Evolutionary conservation across 2,113 vertebrate species (phyloP).

Genomic region (Cephalopholis sonnerati): DNA sequence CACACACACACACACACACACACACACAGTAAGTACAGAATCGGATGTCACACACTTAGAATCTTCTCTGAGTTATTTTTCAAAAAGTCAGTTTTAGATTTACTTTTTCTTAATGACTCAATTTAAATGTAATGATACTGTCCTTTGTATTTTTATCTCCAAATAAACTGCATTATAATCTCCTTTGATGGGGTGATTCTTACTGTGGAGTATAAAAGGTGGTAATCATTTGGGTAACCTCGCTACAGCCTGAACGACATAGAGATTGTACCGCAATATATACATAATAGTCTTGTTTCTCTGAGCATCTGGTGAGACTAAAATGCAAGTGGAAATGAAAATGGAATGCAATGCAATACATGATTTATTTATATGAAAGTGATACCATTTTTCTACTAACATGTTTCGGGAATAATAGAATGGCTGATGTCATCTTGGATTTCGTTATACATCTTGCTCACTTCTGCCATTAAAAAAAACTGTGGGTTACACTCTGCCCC

Average conservation of each 20-base stretch:
- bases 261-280: no score
- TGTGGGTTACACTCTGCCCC: neutral
- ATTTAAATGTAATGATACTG: neutral
- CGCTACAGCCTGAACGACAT: no score
- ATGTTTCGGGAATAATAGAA: neutral
- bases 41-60: neutral
- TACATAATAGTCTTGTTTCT: no score
- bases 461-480: neutral
- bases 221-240: no score
- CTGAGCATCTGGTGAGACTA: no score
- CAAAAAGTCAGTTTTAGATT: no score
- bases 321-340: no score
- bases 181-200: neutral
- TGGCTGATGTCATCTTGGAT: neutral
- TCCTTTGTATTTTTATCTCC: neutral
- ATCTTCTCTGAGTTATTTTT: no score
- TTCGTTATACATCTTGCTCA: neutral
- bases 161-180: neutral
- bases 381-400: neutral
- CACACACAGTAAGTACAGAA: neutral
- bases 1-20: slow-evolving; percentile 45
- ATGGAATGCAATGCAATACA: no score
- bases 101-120: neutral
- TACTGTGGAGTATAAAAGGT: neutral
- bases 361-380: no score